Conservation (phyloP, 2,797 vertebrate genomes). For the Otolemur crassicaudatus region DNA sequence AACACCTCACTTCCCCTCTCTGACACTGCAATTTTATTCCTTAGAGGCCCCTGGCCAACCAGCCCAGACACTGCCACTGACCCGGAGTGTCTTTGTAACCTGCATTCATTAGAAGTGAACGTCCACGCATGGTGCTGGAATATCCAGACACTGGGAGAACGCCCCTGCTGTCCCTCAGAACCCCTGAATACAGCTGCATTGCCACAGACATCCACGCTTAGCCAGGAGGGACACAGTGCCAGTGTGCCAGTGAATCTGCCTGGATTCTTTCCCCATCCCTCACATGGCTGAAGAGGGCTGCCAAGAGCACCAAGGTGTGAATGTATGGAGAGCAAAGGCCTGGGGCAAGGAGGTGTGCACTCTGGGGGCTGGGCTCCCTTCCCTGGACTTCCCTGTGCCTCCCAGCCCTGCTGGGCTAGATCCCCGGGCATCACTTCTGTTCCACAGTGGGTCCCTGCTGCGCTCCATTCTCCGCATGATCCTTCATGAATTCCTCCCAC, state of each 20-base stretch:
- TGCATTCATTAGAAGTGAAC: background rate
- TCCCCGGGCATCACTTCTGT: background rate
- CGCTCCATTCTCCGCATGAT: background rate
- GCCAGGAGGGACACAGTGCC: too few relatives aligned
- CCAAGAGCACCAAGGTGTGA: background rate
- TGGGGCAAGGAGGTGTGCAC: background rate
- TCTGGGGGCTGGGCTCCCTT: background rate
- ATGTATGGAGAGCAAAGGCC: background rate
- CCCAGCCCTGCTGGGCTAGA: background rate
- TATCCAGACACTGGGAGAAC: background rate
- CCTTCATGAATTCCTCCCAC: background rate
- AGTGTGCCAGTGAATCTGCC: rapidly evolving
- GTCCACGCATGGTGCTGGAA: rapidly evolving
- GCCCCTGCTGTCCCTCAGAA: background rate
- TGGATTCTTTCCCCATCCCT: background rate
- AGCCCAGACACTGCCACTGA: background rate
- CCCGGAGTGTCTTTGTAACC: background rate
- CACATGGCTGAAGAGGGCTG: background rate
- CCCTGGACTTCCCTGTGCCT: background rate
- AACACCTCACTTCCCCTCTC: background rate
- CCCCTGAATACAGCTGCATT: rapidly evolving
- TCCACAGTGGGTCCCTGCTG: background rate
- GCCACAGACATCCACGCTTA: background rate
- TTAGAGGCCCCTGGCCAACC: too few relatives aligned
- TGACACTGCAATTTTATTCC: background rate